Evolutionary conservation across 2,113 vertebrate species (phyloP).

Genomic region (Plestiodon gilberti): DNA sequence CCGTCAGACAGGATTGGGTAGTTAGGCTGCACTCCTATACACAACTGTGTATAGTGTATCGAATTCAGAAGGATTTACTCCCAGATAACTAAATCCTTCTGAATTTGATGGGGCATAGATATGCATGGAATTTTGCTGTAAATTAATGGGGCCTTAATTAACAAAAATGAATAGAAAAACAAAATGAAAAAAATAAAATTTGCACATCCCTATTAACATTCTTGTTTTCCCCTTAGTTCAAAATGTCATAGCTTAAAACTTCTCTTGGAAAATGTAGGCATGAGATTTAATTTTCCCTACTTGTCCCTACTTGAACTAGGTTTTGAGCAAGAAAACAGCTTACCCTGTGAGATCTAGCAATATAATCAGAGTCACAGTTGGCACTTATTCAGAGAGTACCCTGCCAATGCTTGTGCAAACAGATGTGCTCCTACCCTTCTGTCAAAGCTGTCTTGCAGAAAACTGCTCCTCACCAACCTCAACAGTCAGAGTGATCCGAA

Average conservation of each 20-base stretch:
- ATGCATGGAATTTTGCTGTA: too few relatives aligned
- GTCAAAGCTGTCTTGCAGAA: neutral
- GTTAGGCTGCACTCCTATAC: too few relatives aligned
- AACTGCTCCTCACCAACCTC: neutral
- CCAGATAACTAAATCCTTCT: too few relatives aligned
- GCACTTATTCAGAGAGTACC: conserved; percentile 25
- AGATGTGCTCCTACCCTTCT: conserved; percentile 29
- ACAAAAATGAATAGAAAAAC: too few relatives aligned
- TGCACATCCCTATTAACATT: too few relatives aligned
- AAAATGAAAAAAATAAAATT: too few relatives aligned
- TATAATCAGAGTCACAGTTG: neutral
- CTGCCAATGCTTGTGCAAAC: conserved; percentile 31
- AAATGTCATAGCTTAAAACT: neutral
- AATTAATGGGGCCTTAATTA: too few relatives aligned
- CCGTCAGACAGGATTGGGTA: too few relatives aligned
- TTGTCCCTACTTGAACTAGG: neutral
- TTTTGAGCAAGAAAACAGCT: neutral
- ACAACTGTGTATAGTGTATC: too few relatives aligned
- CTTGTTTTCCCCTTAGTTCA: too few relatives aligned
- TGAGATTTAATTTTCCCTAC: neutral
- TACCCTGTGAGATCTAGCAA: neutral
- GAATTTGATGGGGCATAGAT: too few relatives aligned
- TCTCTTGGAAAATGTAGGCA: neutral
- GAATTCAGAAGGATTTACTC: too few relatives aligned
- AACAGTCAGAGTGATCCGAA: conserved; percentile 18